Evolutionary conservation across 2,888 invertebrate genomes (phyloP).

Genomic region (Cancer borealis): DNA sequence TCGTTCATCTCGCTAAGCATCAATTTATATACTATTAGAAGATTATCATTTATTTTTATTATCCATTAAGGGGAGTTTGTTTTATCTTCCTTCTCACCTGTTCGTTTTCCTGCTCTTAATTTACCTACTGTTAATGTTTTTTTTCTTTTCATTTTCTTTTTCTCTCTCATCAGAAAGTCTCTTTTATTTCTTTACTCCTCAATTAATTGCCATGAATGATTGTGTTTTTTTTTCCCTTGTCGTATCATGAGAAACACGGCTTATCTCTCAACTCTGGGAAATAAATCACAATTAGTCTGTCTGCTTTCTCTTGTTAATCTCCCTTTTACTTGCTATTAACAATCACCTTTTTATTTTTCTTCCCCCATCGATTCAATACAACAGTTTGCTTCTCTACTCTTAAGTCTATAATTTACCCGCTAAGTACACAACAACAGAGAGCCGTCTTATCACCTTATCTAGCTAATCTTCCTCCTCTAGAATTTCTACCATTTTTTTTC

Average conservation of each 20-base stretch:
- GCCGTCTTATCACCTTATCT: not conserved
- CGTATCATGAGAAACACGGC: not conserved
- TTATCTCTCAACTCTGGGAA: not conserved
- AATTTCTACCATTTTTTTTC: not conserved
- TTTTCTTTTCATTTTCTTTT: not conserved
- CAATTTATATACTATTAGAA: not conserved
- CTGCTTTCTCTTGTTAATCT: not conserved
- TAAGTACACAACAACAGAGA: not conserved
- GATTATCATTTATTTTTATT: not conserved
- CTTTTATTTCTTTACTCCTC: not conserved
- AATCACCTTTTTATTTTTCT: not conserved
- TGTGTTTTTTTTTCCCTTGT: not conserved
- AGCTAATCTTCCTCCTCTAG: not conserved
- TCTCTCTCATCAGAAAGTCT: not conserved
- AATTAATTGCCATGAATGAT: not conserved
- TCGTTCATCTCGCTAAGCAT: not conserved
- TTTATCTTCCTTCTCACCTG: not conserved
- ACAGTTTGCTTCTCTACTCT: not conserved
- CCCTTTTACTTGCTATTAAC: not conserved
- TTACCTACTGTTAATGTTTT: not conserved
- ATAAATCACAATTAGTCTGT: not conserved
- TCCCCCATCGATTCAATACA: not conserved
- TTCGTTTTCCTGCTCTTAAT: conserved; percentile 21
- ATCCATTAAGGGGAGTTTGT: not conserved
- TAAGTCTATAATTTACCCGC: not conserved